These are phyloP conservation scores for Oceanites oceanicus DNA, from an alignment of 2,113 vertebrate species.

Conservation along the genomic window DNA sequence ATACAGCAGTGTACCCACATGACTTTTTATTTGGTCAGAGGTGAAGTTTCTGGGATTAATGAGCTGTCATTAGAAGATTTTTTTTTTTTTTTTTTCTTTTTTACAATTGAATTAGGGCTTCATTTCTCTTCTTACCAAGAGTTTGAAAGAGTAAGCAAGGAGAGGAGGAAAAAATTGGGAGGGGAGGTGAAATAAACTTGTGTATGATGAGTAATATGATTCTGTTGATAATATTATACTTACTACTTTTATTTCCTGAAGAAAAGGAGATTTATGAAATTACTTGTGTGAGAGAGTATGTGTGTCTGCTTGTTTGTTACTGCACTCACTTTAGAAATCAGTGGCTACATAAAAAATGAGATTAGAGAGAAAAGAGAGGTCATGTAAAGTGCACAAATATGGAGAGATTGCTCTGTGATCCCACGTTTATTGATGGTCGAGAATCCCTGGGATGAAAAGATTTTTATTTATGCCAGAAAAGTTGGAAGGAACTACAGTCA, in stretches of 20 bases:
- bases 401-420: background rate
- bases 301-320: background rate
- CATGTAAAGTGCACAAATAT: background rate
- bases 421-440: background rate
- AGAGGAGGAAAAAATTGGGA: background rate
- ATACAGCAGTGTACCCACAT: accelerated
- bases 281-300: background rate
- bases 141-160: background rate
- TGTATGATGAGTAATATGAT: background rate
- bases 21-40: background rate
- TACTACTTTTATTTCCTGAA: background rate
- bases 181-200: background rate
- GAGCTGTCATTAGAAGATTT: background rate
- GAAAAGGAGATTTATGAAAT: background rate
- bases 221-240: background rate
- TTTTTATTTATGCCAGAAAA: background rate
- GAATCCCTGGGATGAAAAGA: background rate
- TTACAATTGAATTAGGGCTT: background rate
- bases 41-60: background rate
- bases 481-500: background rate
- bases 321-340: background rate
- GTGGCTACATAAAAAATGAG: background rate
- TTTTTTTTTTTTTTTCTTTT: background rate
- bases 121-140: background rate
- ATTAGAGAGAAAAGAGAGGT: background rate